Base-by-base conservation (phyloP, 2,888 invertebrate genomes). In the Drosophila mimica region DNA sequence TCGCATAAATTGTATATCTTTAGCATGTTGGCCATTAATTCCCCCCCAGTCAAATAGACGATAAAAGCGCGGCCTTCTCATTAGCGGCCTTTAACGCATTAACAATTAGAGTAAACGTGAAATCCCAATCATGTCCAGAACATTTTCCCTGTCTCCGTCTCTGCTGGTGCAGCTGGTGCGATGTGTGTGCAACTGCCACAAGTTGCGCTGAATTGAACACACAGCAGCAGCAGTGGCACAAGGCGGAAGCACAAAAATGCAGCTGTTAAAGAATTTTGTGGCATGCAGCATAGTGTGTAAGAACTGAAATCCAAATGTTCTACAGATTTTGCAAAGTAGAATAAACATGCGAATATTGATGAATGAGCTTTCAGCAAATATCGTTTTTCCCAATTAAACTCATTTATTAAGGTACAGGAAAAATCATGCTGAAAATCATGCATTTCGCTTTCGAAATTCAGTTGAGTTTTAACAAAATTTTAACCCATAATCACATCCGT, bases 211-310 rank as follows among this genome's bases (percentile, higher is more conserved):
- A 60, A 82, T 75, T 79, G 63, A 79, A 82, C 82, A 64, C 65
- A 65, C 66, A 81, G 56, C 65, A 65, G 38, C 79, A 74, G 58
- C 56, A 36, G 59, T 53, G 40, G 61, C 71, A 67, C 34, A 40
- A 48, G 63, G 79, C 84, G 82, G 87, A 86, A 76, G 63, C 52
- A 49, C 72, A 58, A 28, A 59, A 59, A 52, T 72, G 59, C 84
- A 38, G 54, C 64, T 74, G 70, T 51, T 70, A 49, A 66, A 64
- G 71, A 56, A 66, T 64, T 63, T 69, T 20, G 51, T 54, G 52
- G 36, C 33, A 43, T 36, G 63, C 30, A 48, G 11, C n/a, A 25
- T 17, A 38, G 36, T 28, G 13, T 57, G 28, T 31, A 31, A 25
- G 20, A 13, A 40, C 33, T 43, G 62, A 71, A n/a, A 8, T 1